Conservation (phyloP, 1,140 invertebrate species). For the Colletes gigas region DNA sequence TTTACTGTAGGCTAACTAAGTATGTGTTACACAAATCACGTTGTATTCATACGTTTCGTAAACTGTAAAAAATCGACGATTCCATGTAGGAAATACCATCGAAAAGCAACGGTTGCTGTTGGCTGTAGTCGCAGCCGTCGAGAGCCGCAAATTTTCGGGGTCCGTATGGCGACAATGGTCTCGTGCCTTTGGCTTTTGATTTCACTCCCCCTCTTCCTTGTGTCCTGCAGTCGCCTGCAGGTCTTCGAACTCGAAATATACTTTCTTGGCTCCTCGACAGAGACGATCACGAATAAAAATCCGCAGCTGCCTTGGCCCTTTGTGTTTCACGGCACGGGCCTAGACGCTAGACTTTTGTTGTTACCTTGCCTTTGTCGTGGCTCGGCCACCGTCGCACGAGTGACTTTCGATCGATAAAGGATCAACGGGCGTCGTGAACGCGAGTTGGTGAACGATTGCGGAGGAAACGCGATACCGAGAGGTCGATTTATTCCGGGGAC, state of each 20-base stretch:
- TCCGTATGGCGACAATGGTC: neutral
- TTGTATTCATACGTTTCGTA: too few relatives aligned
- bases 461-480: slow-evolving; percentile 1
- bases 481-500: neutral
- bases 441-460: neutral
- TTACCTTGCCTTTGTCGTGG: slow-evolving; percentile 56
- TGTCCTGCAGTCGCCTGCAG: slow-evolving; percentile 35
- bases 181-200: slow-evolving; percentile 38
- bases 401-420: slow-evolving; percentile 59
- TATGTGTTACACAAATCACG: too few relatives aligned
- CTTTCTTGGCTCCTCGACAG: slow-evolving; percentile 50
- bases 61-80: neutral
- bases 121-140: neutral
- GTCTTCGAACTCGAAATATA: slow-evolving; percentile 48
- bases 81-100: neutral
- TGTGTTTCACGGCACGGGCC: slow-evolving; percentile 55
- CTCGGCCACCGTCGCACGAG: slow-evolving; percentile 22
- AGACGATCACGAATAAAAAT: slow-evolving; percentile 63
- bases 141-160: slow-evolving; percentile 27
- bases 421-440: slow-evolving; percentile 30
- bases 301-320: slow-evolving; percentile 60
- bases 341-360: slow-evolving; percentile 60
- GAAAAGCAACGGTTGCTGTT: neutral
- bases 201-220: slow-evolving; percentile 43
- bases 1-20: too few relatives aligned